Evolutionary conservation across 2,113 vertebrate genomes (phyloP), one percentile per base, ranked within the genome.

Genomic region (Elgaria multicarinata): DNA sequence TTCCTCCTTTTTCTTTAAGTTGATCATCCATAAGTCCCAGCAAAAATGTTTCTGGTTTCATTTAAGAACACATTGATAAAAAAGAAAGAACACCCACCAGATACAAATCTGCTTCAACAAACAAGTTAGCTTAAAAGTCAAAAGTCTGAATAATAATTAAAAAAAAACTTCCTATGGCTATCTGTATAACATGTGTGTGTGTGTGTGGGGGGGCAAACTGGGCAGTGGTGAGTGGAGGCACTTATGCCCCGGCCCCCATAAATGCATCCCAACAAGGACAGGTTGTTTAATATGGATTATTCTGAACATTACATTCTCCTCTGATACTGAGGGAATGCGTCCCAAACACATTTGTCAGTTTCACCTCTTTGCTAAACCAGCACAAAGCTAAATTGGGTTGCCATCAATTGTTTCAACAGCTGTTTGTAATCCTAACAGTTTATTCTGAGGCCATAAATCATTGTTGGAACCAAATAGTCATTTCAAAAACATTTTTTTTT

Each of bases 341-440:
- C 50, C n/a, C 72, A 58, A 58, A 16, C 77, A 64, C 67, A 58
- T 88, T 74, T 77, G 55, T 74, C 78, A 72, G 36, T 74, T 36
- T 82, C 77, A 82, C 67, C 78, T 74, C 58, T n/a, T 36, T 44
- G 72, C 8, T 44, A 62, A 82, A 22, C 3, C 46, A 88, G 50
- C 78, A 44, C 66, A 81, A 42, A 72, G 26, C 50, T 22, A 44
- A 26, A 36, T 6, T 74, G 50, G 36, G 3, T 69, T 58, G 46
- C 67, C 53, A 67, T 82, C 50, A 42, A 88, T 4, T 9, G 20
- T 87, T 82, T 55, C 87, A 72, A 58, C 50, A 88, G 78, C 87
- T 79, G 75, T 87, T 87, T 46, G 31, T 67, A 67, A 87, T 87
- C 86, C 33, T 33, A 24, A 86, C 74, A 62, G 75, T 87, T 67